Conservation (phyloP, 30 jellyfish, hydroid and myxozoan genomes). For the Aurelia sp. region DNA sequence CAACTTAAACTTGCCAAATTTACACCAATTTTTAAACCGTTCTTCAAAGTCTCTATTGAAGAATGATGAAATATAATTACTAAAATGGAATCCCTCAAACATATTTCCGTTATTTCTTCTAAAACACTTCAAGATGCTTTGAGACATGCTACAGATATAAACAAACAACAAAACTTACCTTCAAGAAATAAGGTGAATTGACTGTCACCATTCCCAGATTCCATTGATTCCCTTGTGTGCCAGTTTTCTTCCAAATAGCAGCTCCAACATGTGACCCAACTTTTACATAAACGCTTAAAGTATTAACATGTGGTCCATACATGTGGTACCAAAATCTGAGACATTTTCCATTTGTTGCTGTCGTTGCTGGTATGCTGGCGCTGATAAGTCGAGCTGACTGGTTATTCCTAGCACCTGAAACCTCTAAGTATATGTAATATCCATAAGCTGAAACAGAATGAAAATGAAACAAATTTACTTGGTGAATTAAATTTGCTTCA, state of each 20-base stretch:
- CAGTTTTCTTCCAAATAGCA: conserved; percentile 87
- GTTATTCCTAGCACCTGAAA: conserved; percentile 55
- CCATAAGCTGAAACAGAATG: conserved; percentile 67
- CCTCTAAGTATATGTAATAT: conserved; percentile 84
- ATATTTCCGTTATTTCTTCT: too few relatives aligned
- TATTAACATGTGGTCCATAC: conserved; percentile 92
- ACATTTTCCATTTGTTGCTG: conserved; percentile 74
- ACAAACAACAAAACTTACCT: conserved; percentile 29
- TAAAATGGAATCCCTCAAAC: too few relatives aligned
- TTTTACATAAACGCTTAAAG: conserved; percentile 69
- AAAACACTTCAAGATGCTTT: too few relatives aligned
- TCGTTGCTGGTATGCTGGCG: conserved; percentile 80
- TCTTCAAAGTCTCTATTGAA: too few relatives aligned
- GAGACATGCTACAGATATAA: too few relatives aligned
- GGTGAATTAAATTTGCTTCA: too few relatives aligned
- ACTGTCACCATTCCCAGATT: conserved; percentile 75
- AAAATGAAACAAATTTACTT: not conserved
- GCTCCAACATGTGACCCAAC: conserved; percentile 54
- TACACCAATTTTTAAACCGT: too few relatives aligned
- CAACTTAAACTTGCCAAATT: too few relatives aligned
- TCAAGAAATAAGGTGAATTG: conserved; percentile 67
- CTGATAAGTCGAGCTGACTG: conserved; percentile 69
- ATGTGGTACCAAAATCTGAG: conserved; percentile 89
- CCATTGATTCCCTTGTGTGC: conserved; percentile 92
- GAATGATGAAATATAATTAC: too few relatives aligned